phyloP scores from a whole-genome alignment of 2,888 invertebrate genomes.

The Synergus gifuensis region DNA sequence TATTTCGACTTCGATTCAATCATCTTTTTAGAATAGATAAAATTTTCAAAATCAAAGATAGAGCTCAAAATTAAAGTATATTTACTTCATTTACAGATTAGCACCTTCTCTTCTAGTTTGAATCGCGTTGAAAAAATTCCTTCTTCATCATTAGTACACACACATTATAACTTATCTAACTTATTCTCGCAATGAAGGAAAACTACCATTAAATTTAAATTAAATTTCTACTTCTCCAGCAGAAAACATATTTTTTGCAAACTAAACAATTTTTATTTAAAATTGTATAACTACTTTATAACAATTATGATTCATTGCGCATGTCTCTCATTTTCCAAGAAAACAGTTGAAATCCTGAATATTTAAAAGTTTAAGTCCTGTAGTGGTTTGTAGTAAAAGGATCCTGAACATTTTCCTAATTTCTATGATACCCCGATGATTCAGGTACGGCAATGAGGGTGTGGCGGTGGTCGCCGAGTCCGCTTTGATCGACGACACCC shows the following conservation, averaged over 20 bases:
- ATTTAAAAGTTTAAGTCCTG: neutral
- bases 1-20: too few relatives aligned
- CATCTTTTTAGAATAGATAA: too few relatives aligned
- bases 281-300: too few relatives aligned
- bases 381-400: neutral
- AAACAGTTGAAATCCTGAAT: neutral
- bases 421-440: constrained; percentile 59
- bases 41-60: too few relatives aligned
- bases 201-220: neutral
- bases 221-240: neutral
- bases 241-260: neutral
- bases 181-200: neutral
- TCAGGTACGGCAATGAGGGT: constrained; percentile 75
- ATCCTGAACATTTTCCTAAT: constrained; percentile 15
- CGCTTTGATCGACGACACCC: constrained; percentile 75
- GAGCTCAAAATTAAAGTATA: too few relatives aligned
- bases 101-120: too few relatives aligned
- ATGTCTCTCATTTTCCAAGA: neutral
- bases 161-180: neutral
- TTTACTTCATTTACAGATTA: too few relatives aligned
- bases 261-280: neutral
- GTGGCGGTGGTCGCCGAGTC: constrained; percentile 70
- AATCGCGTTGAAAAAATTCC: neutral
- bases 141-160: neutral
- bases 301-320: neutral